Percentiles rank a stretch among this genome's conserved stretches.
Evolutionary conservation across 2,888 invertebrate genomes (phyloP).

Genomic region (Pandemis heparana): DNA sequence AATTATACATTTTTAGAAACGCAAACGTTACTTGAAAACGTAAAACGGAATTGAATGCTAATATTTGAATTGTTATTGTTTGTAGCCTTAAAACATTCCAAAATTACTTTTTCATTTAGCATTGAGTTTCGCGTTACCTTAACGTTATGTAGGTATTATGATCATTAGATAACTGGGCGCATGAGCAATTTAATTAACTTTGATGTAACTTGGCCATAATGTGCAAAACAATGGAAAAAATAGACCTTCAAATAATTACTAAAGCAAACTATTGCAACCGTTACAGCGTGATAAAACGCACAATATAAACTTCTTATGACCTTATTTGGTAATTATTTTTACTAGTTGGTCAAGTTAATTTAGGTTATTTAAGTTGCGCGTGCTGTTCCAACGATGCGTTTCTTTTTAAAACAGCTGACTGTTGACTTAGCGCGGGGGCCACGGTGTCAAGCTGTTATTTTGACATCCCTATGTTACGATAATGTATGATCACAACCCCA

Average conservation of each 20-base stretch:
- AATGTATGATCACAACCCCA: conserved; percentile 40
- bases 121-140: conserved; percentile 45
- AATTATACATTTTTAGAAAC: conserved; percentile 11
- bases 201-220: conserved; percentile 23
- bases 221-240: conserved; percentile 4
- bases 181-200: conserved; percentile 29
- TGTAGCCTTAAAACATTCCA: conserved; percentile 37
- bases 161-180: conserved; percentile 40
- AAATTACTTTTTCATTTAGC: conserved; percentile 29
- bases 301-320: not conserved
- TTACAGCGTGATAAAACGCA: too few species aligned
- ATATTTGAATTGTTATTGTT: conserved; percentile 10
- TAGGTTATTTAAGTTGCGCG: conserved; percentile 13
- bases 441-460: conserved; percentile 56
- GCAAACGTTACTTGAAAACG: conserved; percentile 12
- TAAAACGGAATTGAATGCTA: conserved; percentile 40
- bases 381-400: conserved; percentile 12
- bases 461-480: conserved; percentile 51
- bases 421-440: conserved; percentile 71
- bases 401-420: conserved; percentile 60
- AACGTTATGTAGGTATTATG: conserved; percentile 57
- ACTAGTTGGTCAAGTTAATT: not conserved
- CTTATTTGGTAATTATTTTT: conserved; percentile 7
- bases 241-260: not conserved
- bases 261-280: not conserved